phyloP scores from a whole-genome alignment of 2,888 invertebrate genomes.

The Eumerus sabulonum region DNA sequence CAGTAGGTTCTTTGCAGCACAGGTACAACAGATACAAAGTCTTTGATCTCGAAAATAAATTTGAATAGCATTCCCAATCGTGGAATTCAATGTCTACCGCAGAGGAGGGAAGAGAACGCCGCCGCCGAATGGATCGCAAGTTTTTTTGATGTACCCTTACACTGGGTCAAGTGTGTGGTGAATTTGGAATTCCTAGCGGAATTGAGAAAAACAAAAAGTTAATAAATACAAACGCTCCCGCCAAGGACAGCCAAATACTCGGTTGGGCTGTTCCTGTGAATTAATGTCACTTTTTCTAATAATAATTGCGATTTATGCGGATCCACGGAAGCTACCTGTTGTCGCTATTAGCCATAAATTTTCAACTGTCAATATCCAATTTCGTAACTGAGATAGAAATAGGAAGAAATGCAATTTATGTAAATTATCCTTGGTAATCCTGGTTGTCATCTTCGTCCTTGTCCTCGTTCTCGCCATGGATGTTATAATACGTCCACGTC shows the following conservation, averaged over 20 bases:
- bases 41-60: slow-evolving; percentile 67
- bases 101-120: no score
- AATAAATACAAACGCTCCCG: slow-evolving; percentile 62
- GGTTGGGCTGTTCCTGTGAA: no score
- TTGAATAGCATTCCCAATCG: slow-evolving; percentile 64
- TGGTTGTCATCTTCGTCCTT: slow-evolving; percentile 19
- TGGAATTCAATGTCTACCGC: slow-evolving; percentile 44
- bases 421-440: slow-evolving; percentile 60
- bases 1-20: slow-evolving; percentile 58
- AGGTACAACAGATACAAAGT: slow-evolving; percentile 26
- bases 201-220: slow-evolving; percentile 45
- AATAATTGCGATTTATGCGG: no score
- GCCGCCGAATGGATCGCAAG: no score
- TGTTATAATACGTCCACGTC: slow-evolving; percentile 49
- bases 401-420: slow-evolving; percentile 47
- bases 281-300: no score
- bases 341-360: no score
- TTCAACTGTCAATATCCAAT: slow-evolving; percentile 29
- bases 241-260: no score
- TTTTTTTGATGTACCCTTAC: no score
- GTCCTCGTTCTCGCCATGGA: no score
- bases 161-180: slow-evolving; percentile 41
- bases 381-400: neutral
- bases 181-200: slow-evolving; percentile 47
- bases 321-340: no score